These are phyloP conservation scores for Epizoanthus scotinus DNA, from an alignment of 92 coral and sea anemone genomes.

Conservation along the genomic window DNA sequence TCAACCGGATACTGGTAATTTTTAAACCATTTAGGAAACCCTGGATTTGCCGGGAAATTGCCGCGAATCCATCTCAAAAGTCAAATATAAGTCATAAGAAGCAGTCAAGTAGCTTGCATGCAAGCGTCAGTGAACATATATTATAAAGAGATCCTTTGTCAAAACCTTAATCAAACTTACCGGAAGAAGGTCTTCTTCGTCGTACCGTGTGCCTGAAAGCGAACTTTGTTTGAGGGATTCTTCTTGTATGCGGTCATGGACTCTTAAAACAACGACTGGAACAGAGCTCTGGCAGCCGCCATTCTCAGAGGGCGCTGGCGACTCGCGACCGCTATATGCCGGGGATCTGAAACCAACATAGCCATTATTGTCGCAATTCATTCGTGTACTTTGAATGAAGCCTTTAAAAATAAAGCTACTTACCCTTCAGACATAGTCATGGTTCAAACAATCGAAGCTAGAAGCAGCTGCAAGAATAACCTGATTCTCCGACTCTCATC, in stretches of 20 bases:
- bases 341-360: conserved; percentile 22
- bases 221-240: conserved; percentile 40
- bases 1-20: neutral
- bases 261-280: conserved; percentile 71
- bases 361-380: neutral
- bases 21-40: neutral
- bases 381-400: conserved; percentile 41
- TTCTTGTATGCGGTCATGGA: conserved; percentile 65
- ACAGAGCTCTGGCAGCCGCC: conserved; percentile 39
- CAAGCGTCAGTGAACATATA: too few species aligned
- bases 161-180: conserved; percentile 50
- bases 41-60: neutral
- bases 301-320: conserved; percentile 42
- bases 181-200: conserved; percentile 77
- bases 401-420: conserved; percentile 24
- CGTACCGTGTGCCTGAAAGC: conserved; percentile 33
- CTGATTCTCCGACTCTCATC: conserved; percentile 1
- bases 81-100: too few species aligned
- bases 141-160: neutral
- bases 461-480: neutral
- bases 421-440: conserved; percentile 66
- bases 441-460: conserved; percentile 48
- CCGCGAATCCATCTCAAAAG: neutral
- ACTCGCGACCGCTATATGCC: conserved; percentile 19
- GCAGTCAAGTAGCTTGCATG: too few species aligned